Evolutionary conservation across 2,113 vertebrate species (phyloP), one percentile per base, ranked within the genome.

Genomic region (Gambusia affinis): DNA sequence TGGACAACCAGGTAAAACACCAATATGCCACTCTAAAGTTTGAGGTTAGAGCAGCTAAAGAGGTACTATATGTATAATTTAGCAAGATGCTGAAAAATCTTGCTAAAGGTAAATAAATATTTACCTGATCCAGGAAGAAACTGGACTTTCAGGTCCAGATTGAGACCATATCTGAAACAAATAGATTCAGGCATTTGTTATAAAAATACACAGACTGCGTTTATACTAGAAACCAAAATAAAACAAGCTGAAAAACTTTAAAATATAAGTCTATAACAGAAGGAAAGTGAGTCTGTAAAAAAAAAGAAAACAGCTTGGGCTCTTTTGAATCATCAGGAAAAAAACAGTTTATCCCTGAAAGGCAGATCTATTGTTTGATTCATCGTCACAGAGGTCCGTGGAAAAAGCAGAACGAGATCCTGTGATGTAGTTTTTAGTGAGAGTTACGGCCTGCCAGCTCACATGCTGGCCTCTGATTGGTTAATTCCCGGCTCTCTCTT

Each of bases 381-480:
- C 30, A 31, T 31, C 8, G 24, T n/a, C 51, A 57, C 8, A 3
- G 22, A 10, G 51, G 7, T 57, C 51, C 3, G 24, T 57, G 17
- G n/a, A 29, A 10, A 37, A 64, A 10, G 8, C 15, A 35, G 8
- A 33, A 19, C 2, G 8, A 33, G 30, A 31, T 8, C 14, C 30
- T 64, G 5, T 63, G 29, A 24, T 37, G 19, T 37, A 65, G 28
- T 42, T 27, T 39, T 24, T 28, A 33, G 30, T 28, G 64, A 42
- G 5, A 28, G 51, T n/a, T n/a, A 57, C 51, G 3, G 35, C 3
- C 17, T 3, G 12, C 42, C 33, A 28, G 65, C 37, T 29, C 12
- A 8, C 37, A 22, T 24, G 37, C 27, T 31, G 51, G 24, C 29
- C 60, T 33, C 57, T 72, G 72, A 85, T 81, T 83, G 80, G 70